Evolutionary conservation across 2,797 vertebrate species (phyloP), one percentile per base, ranked within the genome.

Genomic region (Synanceia verrucosa): DNA sequence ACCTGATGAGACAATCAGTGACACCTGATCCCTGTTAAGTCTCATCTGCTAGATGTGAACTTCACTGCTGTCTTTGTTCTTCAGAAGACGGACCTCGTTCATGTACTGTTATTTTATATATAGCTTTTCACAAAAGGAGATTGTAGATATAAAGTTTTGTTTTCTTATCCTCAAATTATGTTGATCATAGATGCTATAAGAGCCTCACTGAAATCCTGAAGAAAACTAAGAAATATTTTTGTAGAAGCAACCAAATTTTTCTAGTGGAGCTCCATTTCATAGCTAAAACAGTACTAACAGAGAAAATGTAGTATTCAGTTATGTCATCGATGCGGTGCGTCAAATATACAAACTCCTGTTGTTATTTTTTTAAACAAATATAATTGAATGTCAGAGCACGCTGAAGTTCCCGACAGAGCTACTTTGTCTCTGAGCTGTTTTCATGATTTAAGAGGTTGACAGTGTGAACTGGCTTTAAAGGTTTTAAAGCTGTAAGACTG

Each of bases 361-460:
- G n/a, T n/a, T 24, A 2, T 12, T 28, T 28, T 44, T 23, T 39
- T 14, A 23, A 19, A 63, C 23, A 18, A 21, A 21, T 23, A 21
- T 55, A 23, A 67, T 44, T 50, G 24, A 68, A 53, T 28, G 39
- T 47, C 1, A 47, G 47, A 23, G 24, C 21, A 47, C 10, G 5
- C n/a, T 41, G 53, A n/a, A 9, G 12, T 26, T 64, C 64, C 61
- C 57, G 1, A 3, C 9, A 2, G 57, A 44, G 29, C 36, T 19
- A 2, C 36, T 59, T 63, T 47, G 71, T 71, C 73, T 80, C 44
- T 10, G 62, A 67, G 69, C 71, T 14, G 28, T 63, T 78, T 82
- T 7, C 76, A 83, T 78, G 70, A 87, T 85, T 87, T 26, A 76
- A 63, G 26, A 65, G 55, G 77, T 69, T 67, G 79, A 84, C 79